Base-by-base conservation (phyloP, 2,797 vertebrate genomes). In the Gallinago solitaria region DNA sequence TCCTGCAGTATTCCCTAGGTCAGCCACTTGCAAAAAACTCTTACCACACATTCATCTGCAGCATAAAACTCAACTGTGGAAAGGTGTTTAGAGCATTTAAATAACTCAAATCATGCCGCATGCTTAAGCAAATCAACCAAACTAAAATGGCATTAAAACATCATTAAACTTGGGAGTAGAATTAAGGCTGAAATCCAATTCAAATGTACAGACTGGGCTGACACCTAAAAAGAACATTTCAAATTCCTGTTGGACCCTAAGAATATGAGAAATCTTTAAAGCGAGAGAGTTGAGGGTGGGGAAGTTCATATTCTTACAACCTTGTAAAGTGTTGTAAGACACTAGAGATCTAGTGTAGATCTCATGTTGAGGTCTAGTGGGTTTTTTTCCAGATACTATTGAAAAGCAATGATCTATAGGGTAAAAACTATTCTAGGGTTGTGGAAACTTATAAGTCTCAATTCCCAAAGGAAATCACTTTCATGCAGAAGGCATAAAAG, bases 131-230 rank as follows among this genome's bases (percentile, higher is more conserved):
- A 33, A 32, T 60, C 18, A 27, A 21, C 9, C 50, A 53, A 69
- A 54, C 16, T 48, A 25, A 50, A 33, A 33, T 17, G 33, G 20
- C 9, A 33, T 51, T 53, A 71, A 51, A 80, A 39, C 6, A 45
- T 15, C 32, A 20, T 60, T 68, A 39, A 71, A 43, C 8, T 61
- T 76, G 5, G 16, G 48, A 79, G 4, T 7, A 39, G 27, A 59
- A 59, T 65, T 17, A 64, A 43, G 16, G 30, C 18, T 50, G 37
- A 82, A 92, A 82, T 47, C 4, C 16, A 79, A 51, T 39, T 68
- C 30, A 56, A 69, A 67, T 2, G 3, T 25, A 6, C 4, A 57
- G 19, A 48, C 33, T 0, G 0, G 19, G 11, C 21, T 71, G 54
- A 33, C 7, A 33, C 33, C 35, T 43, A 33, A 57, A 79, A 60